Percentiles rank a stretch among this genome's conserved stretches.
These are phyloP conservation scores for Dermatophagoides farinae DNA, from an alignment of 1,140 invertebrate genomes.

Conservation along the genomic window DNA sequence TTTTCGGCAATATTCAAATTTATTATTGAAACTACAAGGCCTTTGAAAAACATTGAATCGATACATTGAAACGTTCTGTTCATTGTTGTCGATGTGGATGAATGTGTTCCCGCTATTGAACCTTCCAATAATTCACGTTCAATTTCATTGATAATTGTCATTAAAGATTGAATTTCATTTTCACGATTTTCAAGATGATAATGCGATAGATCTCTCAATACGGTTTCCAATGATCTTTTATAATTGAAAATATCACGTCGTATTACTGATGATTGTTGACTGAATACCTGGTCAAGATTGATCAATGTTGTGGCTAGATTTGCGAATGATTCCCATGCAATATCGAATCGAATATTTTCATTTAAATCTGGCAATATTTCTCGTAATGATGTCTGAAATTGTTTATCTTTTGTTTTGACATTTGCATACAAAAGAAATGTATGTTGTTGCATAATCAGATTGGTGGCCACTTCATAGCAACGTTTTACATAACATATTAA, in stretches of 20 bases:
- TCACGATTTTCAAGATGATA: conserved; percentile 6
- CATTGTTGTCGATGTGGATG: background rate
- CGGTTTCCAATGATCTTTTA: conserved; percentile 9
- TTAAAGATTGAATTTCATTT: conserved; percentile 4
- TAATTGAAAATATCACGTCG: conserved; percentile 27
- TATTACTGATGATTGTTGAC: conserved; percentile 31
- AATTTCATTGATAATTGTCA: conserved; percentile 4
- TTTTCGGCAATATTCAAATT: conserved; percentile 39
- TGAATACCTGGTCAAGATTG: conserved; percentile 46
- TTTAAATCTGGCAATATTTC: conserved; percentile 8
- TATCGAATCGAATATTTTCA: conserved; percentile 24
- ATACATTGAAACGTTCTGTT: background rate
- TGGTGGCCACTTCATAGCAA: conserved; percentile 40
- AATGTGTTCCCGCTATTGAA: background rate
- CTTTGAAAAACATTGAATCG: conserved; percentile 8
- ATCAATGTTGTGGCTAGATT: conserved; percentile 44
- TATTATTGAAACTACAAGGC: conserved; percentile 29
- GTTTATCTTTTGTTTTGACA: background rate
- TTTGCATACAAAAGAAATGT: conserved; percentile 28
- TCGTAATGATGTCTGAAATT: background rate
- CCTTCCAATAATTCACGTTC: conserved; percentile 14
- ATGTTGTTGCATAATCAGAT: conserved; percentile 43
- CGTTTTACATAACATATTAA: conserved; percentile 41
- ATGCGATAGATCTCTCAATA: background rate
- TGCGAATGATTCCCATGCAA: conserved; percentile 39